Evolutionary conservation across 2,113 vertebrate genomes (phyloP), one percentile per base, ranked within the genome.

Genomic region (Nerophis lumbriciformis): DNA sequence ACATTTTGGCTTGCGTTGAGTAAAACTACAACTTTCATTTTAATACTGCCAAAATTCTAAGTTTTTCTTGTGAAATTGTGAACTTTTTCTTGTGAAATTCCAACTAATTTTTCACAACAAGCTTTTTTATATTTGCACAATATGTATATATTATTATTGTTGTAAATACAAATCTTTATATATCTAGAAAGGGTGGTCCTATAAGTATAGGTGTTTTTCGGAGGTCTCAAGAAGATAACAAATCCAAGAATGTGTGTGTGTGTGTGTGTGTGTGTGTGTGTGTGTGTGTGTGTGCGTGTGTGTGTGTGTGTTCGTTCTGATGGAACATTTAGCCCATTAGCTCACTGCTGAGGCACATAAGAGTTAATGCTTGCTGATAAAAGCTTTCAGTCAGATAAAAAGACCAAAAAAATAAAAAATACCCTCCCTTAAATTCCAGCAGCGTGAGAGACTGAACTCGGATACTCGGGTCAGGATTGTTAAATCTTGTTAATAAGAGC

Each of bases 401-500:
- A 67, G 28, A 73, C 12, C 14, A 28, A 28, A 28, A 28, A 28
- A 28, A n/a, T 19, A 11, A 42, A 48, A 36, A 5, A 48, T 63
- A 45, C 47, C 75, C 72, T 71, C 74, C 83, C 74, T 69, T 36
- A 72, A 53, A 83, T 85, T 83, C 78, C 78, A 58, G 39, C 28
- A 4, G 50, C 4, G 42, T 36, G 50, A 39, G 9, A 39, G 48
- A 28, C 42, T 48, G 6, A 14, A 49, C 8, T 16, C 10, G 48
- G 66, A 75, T 66, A 15, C 53, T 36, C 53, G 13, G 35, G 35
- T 42, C 9, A 38, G 54, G n/a, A 19, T 38, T n/a, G 54, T 28
- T 28, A 28, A 56, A 56, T 14, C 6, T 6, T 1, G 10, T 11
- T 45, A 8, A 44, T 11, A 11, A 4, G 42, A 11, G 42, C 42